Conservation (phyloP, 2,888 invertebrate species). For the Himalopsyche tibetana region DNA sequence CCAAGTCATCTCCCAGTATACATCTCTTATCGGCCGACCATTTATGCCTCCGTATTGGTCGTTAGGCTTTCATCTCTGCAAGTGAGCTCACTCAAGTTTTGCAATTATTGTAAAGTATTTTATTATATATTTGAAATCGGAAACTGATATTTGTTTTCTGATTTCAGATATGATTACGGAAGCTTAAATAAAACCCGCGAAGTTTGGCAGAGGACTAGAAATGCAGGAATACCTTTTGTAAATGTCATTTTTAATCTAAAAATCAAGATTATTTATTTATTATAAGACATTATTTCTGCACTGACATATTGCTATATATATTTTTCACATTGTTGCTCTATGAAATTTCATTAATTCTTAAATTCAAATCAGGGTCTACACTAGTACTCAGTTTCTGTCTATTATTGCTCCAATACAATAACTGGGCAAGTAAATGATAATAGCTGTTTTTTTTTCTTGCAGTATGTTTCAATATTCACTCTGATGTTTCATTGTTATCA, state of each 20-base stretch:
- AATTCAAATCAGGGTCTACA: too few relatives aligned
- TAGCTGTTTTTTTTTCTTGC: too few relatives aligned
- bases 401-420: too few relatives aligned
- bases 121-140: not conserved
- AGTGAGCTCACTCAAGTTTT: constrained; percentile 70
- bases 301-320: not conserved
- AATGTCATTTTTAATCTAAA: constrained; percentile 68
- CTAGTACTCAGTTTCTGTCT: too few relatives aligned
- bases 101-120: not conserved
- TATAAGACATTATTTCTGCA: not conserved
- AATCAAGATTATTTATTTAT: too few relatives aligned
- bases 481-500: too few relatives aligned
- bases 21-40: constrained; percentile 84
- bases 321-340: constrained; percentile 48
- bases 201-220: constrained; percentile 82
- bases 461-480: too few relatives aligned
- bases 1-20: constrained; percentile 82
- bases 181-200: constrained; percentile 80
- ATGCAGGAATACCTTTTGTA: constrained; percentile 87
- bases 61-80: constrained; percentile 91
- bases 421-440: too few relatives aligned
- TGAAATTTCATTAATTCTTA: not conserved
- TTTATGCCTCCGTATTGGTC: constrained; percentile 92
- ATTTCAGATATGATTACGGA: constrained; percentile 80
- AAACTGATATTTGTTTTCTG: not conserved